Evolutionary conservation across 2,797 vertebrate genomes (phyloP).

Genomic region (Sparidentex hasta): DNA sequence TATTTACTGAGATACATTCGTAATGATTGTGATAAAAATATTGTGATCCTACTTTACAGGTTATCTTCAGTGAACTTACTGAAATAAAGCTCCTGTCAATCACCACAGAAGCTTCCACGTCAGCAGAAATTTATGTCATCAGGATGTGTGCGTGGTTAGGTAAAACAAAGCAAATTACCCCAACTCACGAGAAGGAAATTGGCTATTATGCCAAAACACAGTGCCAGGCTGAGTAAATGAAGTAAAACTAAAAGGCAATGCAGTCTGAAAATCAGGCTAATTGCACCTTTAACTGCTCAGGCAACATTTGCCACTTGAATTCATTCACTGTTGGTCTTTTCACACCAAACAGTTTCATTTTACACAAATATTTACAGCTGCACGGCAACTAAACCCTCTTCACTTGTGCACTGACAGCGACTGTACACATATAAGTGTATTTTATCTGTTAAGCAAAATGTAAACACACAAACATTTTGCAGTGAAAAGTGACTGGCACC

Average conservation of each 20-base stretch:
- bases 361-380: background rate
- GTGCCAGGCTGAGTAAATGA: background rate
- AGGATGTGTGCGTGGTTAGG: background rate
- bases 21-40: background rate
- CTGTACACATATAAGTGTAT: slow-evolving; percentile 5
- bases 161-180: background rate
- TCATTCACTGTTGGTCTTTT: background rate
- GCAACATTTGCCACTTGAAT: slow-evolving; percentile 7
- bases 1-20: background rate
- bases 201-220: background rate
- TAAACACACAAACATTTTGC: slow-evolving; percentile 45
- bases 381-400: background rate
- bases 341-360: background rate
- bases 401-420: background rate
- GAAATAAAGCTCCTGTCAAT: background rate
- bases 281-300: slow-evolving; percentile 6
- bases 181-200: background rate
- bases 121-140: background rate
- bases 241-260: background rate
- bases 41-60: background rate
- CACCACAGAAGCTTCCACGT: background rate
- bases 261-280: slow-evolving; percentile 5
- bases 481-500: slow-evolving; percentile 65
- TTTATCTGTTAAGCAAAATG: slow-evolving; percentile 33
- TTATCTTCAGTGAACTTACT: background rate